Base-by-base conservation (phyloP, 2,113 vertebrate genomes). In the Spilogale gracilis region DNA sequence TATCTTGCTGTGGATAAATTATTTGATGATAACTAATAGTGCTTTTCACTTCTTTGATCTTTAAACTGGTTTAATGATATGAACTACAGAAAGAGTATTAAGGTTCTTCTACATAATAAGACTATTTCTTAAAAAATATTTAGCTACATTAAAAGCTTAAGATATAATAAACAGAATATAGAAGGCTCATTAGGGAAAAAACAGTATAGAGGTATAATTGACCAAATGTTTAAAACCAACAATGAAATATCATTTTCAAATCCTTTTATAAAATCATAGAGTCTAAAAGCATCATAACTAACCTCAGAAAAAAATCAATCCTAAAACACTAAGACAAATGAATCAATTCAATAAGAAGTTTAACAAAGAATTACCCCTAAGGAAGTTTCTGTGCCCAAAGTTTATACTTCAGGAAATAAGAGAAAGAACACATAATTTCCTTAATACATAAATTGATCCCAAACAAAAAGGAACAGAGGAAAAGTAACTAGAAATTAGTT, bases 1-100 rank as follows among this genome's bases (percentile, higher is more conserved):
- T 71, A 54, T 92, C 45, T 94, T 80, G 5, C 25, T 95, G 1
- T 43, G 10, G 27, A 90, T 21, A 96, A 96, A 96, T 92, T 52
- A 94, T 86, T 92, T 94, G 9, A 80, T 87, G 32, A 63, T 58
- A 84, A 52, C 58, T n/a, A 83, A 48, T 80, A 76, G 2, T 0
- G 56, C 8, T 69, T 86, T 71, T 38, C 6, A 71, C 61, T 27
- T 69, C 16, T 89, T 86, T 95, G 50, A 92, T 58, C 7, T 63
- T 60, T 96, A 71, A 80, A 56, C 13, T 43, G 83, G n/a, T 58
- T 88, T 48, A 89, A 48, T 81, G 10, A 69, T 78, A 63, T 20
- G 16, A 54, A 83, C 45, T 69, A 48, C 4, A 76, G 3, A 74
- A 25, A 95, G 7, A 10, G 14, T 63, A 13, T 43, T 69, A 20